These are phyloP conservation scores for Stenchaetothrips biformis DNA, from an alignment of 2,888 invertebrate genomes.

Conservation along the genomic window DNA sequence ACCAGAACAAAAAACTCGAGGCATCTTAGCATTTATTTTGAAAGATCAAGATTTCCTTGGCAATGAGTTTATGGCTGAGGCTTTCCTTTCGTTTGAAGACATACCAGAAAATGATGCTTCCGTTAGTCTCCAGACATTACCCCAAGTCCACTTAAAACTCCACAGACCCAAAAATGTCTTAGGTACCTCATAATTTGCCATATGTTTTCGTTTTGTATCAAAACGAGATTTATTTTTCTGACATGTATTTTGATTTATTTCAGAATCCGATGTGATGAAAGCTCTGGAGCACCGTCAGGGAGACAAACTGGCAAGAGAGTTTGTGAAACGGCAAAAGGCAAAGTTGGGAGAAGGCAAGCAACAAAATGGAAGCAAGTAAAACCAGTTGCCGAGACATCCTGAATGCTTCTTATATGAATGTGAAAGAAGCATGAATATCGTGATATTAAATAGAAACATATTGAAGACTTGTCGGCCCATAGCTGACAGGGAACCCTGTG, in stretches of 20 bases:
- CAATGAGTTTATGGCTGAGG: constrained; percentile 93
- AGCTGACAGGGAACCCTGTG: too few relatives aligned
- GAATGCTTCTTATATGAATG: too few relatives aligned
- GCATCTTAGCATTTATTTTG: constrained; percentile 70
- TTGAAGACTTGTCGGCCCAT: too few relatives aligned
- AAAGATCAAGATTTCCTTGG: constrained; percentile 96
- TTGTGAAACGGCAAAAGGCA: constrained; percentile 72
- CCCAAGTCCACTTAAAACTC: constrained; percentile 69
- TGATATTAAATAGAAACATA: too few relatives aligned
- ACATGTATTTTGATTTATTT: constrained; percentile 35
- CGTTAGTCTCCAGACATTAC: constrained; percentile 53
- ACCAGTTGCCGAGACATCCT: background rate
- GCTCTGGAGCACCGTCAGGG: constrained; percentile 78
- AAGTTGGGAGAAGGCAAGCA: constrained; percentile 46
- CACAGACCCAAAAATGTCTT: constrained; percentile 57
- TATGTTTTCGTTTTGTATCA: background rate
- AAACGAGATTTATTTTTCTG: constrained; percentile 20
- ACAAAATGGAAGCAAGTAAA: background rate
- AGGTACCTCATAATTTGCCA: constrained; percentile 23
- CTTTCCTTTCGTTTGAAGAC: constrained; percentile 76
- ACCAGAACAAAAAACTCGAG: constrained; percentile 59
- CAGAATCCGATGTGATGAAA: constrained; percentile 66
- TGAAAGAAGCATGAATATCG: too few relatives aligned
- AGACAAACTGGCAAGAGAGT: constrained; percentile 84
- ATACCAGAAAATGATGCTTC: constrained; percentile 60